These are phyloP conservation scores for Pituophis catenifer DNA, from an alignment of 2,113 vertebrate genomes.

Conservation along the genomic window DNA sequence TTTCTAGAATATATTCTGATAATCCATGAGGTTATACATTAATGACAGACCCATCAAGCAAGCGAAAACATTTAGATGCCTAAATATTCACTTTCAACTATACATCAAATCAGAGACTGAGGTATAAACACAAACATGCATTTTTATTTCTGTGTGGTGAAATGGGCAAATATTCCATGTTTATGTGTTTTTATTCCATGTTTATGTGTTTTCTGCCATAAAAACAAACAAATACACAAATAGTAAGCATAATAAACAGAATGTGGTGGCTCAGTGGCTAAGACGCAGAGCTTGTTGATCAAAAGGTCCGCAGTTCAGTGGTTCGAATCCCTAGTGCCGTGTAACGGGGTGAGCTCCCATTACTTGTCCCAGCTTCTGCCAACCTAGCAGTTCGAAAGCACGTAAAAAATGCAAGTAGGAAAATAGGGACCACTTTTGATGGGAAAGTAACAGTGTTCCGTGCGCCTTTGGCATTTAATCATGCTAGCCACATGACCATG, in stretches of 20 bases:
- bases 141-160: not conserved
- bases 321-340: too few relatives aligned
- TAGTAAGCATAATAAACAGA: not conserved
- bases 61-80: not conserved
- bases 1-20: not conserved
- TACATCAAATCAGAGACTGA: not conserved
- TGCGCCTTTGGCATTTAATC: too few relatives aligned
- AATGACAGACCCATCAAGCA: not conserved
- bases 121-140: not conserved
- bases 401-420: too few relatives aligned
- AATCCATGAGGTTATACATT: not conserved
- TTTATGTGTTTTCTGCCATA: not conserved
- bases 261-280: too few relatives aligned
- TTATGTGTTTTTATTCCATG: not conserved
- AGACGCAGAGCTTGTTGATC: too few relatives aligned
- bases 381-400: too few relatives aligned
- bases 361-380: too few relatives aligned
- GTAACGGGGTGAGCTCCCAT: too few relatives aligned
- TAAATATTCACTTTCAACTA: not conserved
- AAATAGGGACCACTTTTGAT: too few relatives aligned
- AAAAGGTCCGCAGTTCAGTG: too few relatives aligned
- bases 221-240: not conserved
- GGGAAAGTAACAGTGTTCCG: too few relatives aligned
- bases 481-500: too few relatives aligned
- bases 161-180: not conserved